A percentile compares a stretch with the other conserved stretches of the same genome.
Evolutionary conservation across 2,113 vertebrate genomes (phyloP).

Genomic region (Leptobrachium leishanense): DNA sequence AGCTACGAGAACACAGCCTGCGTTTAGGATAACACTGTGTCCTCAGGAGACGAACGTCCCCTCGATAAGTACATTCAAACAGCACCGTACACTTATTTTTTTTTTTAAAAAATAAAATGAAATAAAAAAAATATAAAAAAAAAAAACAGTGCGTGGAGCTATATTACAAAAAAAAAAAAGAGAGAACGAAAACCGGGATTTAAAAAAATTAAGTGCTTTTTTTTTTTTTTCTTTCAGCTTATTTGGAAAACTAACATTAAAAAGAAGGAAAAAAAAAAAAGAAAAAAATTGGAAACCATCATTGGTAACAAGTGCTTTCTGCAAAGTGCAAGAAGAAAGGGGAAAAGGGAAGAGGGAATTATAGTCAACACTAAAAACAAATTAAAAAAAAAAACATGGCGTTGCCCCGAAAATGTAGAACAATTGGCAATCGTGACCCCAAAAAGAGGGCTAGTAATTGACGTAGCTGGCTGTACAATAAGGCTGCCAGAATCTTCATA

Average conservation of each 20-base stretch:
- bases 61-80: not conserved
- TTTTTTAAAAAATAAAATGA: too few species aligned
- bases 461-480: conserved; percentile 23
- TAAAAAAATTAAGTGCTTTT: conserved; percentile 39
- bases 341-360: conserved; percentile 7
- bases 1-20: not conserved
- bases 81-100: not conserved
- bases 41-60: conserved; percentile 2
- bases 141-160: not conserved
- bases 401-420: conserved; percentile 23
- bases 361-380: conserved; percentile 19
- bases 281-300: conserved; percentile 21
- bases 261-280: not conserved
- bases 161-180: not conserved
- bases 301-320: conserved; percentile 45
- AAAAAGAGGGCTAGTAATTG: conserved; percentile 11
- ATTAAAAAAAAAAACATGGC: not conserved
- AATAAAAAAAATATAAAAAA: too few species aligned
- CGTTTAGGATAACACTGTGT: not conserved
- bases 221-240: conserved; percentile 24
- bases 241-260: conserved; percentile 19
- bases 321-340: conserved; percentile 41
- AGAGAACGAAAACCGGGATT: not conserved
- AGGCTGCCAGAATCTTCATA: conserved; percentile 28
- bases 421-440: conserved; percentile 34